Conservation (phyloP, 2,888 invertebrate genomes). For the Penaeus monodon region DNA sequence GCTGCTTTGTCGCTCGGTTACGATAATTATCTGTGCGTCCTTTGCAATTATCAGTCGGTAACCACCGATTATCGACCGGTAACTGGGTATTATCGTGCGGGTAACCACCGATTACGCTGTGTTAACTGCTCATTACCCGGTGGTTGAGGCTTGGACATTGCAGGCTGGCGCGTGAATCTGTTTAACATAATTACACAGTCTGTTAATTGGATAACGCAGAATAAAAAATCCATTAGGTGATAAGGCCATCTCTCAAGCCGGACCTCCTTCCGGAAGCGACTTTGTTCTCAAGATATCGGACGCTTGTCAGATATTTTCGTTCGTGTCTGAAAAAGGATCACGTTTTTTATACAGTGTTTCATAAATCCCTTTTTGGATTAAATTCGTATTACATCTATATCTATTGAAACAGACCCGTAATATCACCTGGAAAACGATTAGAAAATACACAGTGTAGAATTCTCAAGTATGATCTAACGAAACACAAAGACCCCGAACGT, state of each 20-base stretch:
- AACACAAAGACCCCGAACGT: too few species aligned
- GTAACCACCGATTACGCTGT: conserved; percentile 7
- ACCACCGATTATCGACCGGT: not conserved
- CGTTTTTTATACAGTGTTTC: too few species aligned
- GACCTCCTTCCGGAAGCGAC: not conserved
- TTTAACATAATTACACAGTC: conserved; percentile 32
- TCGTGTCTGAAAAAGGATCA: not conserved
- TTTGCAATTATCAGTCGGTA: conserved; percentile 18
- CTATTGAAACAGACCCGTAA: too few species aligned
- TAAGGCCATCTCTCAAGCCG: not conserved
- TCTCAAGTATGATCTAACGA: too few species aligned
- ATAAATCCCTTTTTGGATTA: too few species aligned
- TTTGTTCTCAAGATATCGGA: too few species aligned
- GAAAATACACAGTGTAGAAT: too few species aligned
- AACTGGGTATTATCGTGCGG: not conserved
- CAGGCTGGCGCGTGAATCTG: conserved; percentile 12
- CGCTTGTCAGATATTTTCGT: too few species aligned
- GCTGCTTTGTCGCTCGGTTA: conserved; percentile 12
- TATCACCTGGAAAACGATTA: too few species aligned
- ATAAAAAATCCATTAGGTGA: conserved; percentile 32
- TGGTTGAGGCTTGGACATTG: not conserved
- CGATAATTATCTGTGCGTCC: not conserved
- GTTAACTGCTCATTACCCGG: conserved; percentile 14
- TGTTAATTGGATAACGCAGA: conserved; percentile 26
- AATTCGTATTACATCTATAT: too few species aligned